These are phyloP conservation scores for Prionailurus bengalensis DNA, from an alignment of 2,113 vertebrate species.

Conservation along the genomic window DNA sequence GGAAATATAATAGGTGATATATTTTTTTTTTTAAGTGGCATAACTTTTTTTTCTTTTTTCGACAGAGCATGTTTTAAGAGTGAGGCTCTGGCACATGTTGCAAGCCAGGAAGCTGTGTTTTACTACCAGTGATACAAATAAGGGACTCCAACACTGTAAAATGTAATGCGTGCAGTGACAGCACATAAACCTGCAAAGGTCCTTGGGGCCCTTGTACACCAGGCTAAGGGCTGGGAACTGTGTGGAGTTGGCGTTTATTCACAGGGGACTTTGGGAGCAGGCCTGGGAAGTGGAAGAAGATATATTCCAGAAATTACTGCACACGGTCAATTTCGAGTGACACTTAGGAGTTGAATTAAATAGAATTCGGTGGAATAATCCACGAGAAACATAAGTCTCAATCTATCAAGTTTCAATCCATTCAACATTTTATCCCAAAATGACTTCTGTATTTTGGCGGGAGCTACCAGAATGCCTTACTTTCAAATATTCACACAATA, in stretches of 20 bases:
- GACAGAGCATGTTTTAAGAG: neutral
- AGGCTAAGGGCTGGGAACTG: neutral
- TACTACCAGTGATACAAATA: neutral
- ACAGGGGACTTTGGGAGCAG: neutral
- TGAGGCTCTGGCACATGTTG: neutral
- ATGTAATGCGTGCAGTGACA: neutral
- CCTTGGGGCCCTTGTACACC: neutral
- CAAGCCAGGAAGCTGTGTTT: neutral
- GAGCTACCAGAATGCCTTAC: neutral
- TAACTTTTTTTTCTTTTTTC: neutral
- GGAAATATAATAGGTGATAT: neutral
- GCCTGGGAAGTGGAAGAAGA: neutral
- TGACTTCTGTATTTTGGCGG: neutral
- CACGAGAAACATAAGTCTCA: slow-evolving; percentile 9
- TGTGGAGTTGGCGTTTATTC: slow-evolving; percentile 24
- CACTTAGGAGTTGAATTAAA: slow-evolving; percentile 35
- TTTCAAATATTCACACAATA: slow-evolving; percentile 44
- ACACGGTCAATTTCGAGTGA: neutral
- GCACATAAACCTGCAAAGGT: neutral
- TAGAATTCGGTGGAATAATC: slow-evolving; percentile 27
- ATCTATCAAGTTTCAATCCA: slow-evolving; percentile 15
- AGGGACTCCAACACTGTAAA: neutral
- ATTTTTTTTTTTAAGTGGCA: neutral
- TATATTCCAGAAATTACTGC: slow-evolving; percentile 23
- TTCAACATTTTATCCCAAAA: slow-evolving; percentile 46